phyloP scores from a whole-genome alignment of 1,140 invertebrate species.

The Lucilia sericata region DNA sequence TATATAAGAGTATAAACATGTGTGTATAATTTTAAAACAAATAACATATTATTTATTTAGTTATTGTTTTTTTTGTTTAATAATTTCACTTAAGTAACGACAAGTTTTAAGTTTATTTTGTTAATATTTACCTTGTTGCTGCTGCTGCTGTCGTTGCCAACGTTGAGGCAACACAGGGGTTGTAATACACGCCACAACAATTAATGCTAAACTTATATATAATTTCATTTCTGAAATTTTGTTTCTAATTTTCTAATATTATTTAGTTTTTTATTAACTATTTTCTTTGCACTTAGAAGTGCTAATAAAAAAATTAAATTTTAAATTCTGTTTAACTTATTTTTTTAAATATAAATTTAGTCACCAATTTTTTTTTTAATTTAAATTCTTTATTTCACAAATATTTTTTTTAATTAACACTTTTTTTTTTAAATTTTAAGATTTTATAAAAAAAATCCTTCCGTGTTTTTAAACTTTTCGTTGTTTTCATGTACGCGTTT shows the following conservation, averaged over 20 bases:
- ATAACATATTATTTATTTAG: background rate
- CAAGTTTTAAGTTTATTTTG: background rate
- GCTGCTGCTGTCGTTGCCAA: background rate
- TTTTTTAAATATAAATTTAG: too few species aligned
- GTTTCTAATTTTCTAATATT: background rate
- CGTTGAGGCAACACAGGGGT: background rate
- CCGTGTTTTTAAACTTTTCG: background rate
- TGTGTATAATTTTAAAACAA: too few species aligned
- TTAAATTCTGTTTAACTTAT: background rate
- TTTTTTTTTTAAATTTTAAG: constrained; percentile 11
- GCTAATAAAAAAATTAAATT: background rate
- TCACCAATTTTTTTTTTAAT: constrained; percentile 9
- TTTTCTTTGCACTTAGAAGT: background rate
- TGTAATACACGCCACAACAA: constrained; percentile 33
- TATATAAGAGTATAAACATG: too few species aligned
- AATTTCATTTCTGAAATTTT: background rate
- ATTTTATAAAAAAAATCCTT: background rate
- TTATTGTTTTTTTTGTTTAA: background rate
- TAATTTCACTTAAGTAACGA: background rate
- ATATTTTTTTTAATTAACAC: background rate
- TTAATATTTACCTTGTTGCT: background rate
- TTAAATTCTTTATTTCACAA: too few species aligned
- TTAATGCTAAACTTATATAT: background rate
- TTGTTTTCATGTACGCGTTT: constrained; percentile 33
- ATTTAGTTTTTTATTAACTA: too few species aligned